Evolutionary conservation across 2,888 invertebrate species (phyloP).

Genomic region (Tenthredo notha): DNA sequence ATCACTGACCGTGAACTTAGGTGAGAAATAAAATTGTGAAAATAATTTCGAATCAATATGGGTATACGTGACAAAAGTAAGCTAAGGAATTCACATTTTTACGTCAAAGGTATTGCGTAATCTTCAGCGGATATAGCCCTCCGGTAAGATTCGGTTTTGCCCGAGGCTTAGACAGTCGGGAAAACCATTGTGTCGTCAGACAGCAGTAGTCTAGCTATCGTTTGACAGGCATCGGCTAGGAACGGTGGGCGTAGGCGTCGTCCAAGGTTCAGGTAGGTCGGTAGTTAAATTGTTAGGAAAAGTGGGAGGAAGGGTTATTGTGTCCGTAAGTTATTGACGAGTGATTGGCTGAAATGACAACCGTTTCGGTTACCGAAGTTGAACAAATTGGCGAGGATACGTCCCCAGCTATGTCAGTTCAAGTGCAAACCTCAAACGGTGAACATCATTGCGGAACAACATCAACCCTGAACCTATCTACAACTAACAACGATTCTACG

Average conservation of each 20-base stretch:
- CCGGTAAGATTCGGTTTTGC: conserved; percentile 33
- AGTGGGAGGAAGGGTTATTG: conserved; percentile 50
- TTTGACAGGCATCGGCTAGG: conserved; percentile 28
- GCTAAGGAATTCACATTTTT: not conserved
- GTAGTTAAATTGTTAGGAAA: conserved; percentile 8
- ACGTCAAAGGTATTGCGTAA: conserved; percentile 21
- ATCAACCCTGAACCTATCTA: not conserved
- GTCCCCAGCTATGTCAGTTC: conserved; percentile 62
- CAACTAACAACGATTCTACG: not conserved
- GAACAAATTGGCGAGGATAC: conserved; percentile 65
- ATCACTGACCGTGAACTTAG: not conserved
- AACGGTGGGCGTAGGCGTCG: conserved; percentile 29
- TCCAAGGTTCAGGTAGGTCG: conserved; percentile 3
- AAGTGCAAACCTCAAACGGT: conserved; percentile 55
- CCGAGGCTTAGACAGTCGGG: conserved; percentile 32
- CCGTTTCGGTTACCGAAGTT: conserved; percentile 46
- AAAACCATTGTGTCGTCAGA: conserved; percentile 49
- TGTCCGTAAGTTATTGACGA: conserved; percentile 27
- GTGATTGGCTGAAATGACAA: conserved; percentile 51
- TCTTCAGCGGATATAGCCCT: conserved; percentile 12
- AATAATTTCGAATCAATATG: not conserved
- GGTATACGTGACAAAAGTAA: not conserved
- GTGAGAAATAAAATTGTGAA: not conserved
- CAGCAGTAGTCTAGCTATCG: conserved; percentile 41
- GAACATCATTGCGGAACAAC: conserved; percentile 53